Percentiles rank a stretch among this genome's conserved stretches.
These are phyloP conservation scores for Sorex fumeus DNA, from an alignment of 2,113 vertebrate genomes.

Conservation along the genomic window DNA sequence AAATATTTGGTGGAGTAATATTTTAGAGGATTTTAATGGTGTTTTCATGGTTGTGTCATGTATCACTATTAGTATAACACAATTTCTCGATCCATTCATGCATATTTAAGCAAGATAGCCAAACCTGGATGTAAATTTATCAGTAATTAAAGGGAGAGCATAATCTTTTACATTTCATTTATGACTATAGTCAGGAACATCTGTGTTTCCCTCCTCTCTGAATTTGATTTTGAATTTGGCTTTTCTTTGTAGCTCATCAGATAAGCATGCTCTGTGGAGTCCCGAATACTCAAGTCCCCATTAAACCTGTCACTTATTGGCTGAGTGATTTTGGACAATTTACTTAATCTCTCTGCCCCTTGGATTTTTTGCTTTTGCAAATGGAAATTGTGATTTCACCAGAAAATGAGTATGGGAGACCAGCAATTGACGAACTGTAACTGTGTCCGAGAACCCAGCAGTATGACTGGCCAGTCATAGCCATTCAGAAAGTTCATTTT, in stretches of 20 bases:
- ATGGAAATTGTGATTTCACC: not conserved
- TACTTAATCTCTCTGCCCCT: not conserved
- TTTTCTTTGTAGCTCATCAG: not conserved
- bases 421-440: not conserved
- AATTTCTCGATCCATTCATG: no score
- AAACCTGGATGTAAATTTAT: not conserved
- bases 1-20: not conserved
- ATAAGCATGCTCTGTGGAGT: not conserved
- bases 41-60: not conserved
- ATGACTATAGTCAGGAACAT: not conserved
- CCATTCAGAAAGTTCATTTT: no score
- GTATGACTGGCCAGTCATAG: not conserved
- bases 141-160: not conserved
- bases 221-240: slow-evolving; percentile 48
- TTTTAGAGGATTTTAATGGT: slow-evolving; percentile 39
- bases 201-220: not conserved
- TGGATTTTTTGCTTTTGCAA: not conserved
- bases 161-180: slow-evolving; percentile 5
- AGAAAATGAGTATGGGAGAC: not conserved
- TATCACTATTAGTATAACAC: not conserved
- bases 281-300: not conserved
- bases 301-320: not conserved
- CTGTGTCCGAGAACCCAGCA: not conserved
- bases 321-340: not conserved
- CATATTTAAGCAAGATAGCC: not conserved